Base-by-base conservation (phyloP, 2,797 vertebrate species). In the Acridotheres tristis region DNA sequence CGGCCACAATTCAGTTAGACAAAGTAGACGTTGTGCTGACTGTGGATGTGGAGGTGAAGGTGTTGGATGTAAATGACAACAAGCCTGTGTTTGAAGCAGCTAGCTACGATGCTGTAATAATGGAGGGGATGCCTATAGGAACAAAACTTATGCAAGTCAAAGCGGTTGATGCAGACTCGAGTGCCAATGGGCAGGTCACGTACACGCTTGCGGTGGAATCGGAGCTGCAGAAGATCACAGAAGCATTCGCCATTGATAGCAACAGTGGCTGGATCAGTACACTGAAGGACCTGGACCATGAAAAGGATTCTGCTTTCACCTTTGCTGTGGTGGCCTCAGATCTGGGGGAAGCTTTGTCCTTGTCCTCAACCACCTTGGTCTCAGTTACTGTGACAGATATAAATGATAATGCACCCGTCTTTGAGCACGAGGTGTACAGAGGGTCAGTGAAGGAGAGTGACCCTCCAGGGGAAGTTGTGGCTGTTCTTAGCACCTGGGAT, bases 211-310 rank as follows among this genome's bases (percentile, higher is more conserved):
- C 98, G 2, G 88, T 98, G 10, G 98, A 98, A 23, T 94, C 96
- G 0, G 98, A 98, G 50, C 95, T 97, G 14, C 97, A 98, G 42
- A 97, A 97, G 75, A 96, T 98, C 76, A 92, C 93, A 42, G 97
- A 97, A 83, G 98, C 98, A 0, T 99, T 99, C 92, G 98, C 93
- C 66, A 99, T 99, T 34, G 99, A 99, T 89, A 98, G 98, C 95
- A 99, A 98, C 94, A 99, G 98, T 7, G 99, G 99, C 47, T 99
- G 99, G 99, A 99, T 99, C 88, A 99, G 98, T 78, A 99, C 99
- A 13, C 92, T 98, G 73, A 99, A 98, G 91, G 98, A 98, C 85
- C 97, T 99, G 77, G 99, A 99, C 96, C 99, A 99, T 7, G 99
- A 99, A 95, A 98, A 98, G 50, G 97, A 98, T 93, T 98, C 99